These are phyloP conservation scores for Enteromius unitaeniatus DNA, from an alignment of 2,797 vertebrate species.

Conservation along the genomic window DNA sequence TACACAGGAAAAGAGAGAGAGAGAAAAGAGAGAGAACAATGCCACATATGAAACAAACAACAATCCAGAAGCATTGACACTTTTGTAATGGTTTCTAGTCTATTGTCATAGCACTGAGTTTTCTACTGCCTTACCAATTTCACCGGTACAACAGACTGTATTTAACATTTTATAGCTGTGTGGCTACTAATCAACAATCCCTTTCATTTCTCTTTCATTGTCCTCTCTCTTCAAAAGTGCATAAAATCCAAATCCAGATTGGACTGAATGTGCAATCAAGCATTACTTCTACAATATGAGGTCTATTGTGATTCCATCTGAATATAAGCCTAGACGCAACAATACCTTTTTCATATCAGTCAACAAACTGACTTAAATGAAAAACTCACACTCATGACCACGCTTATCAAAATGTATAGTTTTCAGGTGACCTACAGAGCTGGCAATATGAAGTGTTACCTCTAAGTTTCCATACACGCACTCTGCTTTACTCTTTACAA, in stretches of 20 bases:
- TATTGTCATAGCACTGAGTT: slow-evolving; percentile 49
- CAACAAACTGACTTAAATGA: slow-evolving; percentile 3
- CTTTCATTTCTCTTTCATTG: slow-evolving; percentile 62
- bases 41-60: slow-evolving; percentile 28
- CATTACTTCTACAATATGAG: slow-evolving; percentile 60
- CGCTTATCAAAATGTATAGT: slow-evolving; percentile 9
- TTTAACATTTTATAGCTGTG: slow-evolving; percentile 34
- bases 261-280: slow-evolving; percentile 64
- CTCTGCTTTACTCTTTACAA: slow-evolving; percentile 54
- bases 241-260: slow-evolving; percentile 59
- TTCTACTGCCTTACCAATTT: slow-evolving; percentile 38
- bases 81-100: slow-evolving; percentile 48
- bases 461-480: slow-evolving; percentile 53
- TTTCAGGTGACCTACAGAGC: slow-evolving; percentile 37
- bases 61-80: slow-evolving; percentile 22
- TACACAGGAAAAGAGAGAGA: slow-evolving; percentile 7
- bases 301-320: slow-evolving; percentile 53
- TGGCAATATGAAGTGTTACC: slow-evolving; percentile 16
- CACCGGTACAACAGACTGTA: slow-evolving; percentile 29
- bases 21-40: slow-evolving; percentile 37
- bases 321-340: slow-evolving; percentile 32
- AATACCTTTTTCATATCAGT: slow-evolving; percentile 33
- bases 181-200: slow-evolving; percentile 40
- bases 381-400: slow-evolving; percentile 15
- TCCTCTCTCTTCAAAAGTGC: slow-evolving; percentile 65